A percentile compares a stretch with the other conserved stretches of the same genome.
Evolutionary conservation across 2,113 vertebrate genomes (phyloP).

Genomic region (Chlorodrepanis virens): DNA sequence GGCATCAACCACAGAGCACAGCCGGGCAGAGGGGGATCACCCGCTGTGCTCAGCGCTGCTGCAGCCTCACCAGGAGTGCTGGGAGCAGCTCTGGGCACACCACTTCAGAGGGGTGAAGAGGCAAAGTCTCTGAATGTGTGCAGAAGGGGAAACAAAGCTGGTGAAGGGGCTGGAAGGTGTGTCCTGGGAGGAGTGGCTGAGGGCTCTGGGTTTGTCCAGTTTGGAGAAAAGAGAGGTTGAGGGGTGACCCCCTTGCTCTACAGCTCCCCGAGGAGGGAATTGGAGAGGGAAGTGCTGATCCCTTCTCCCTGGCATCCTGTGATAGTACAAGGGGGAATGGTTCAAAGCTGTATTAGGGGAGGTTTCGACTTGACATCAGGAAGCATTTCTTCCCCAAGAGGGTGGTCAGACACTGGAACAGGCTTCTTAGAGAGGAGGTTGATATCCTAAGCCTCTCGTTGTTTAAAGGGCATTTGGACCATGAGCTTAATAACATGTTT

Average conservation of each 20-base stretch:
- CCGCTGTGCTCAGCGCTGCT: fast-evolving
- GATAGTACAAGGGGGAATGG: no score
- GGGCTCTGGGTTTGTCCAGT: background rate
- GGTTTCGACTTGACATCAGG: background rate
- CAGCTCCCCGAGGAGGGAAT: background rate
- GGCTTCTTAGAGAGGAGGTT: no score
- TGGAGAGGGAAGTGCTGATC: background rate
- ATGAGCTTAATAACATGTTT: background rate
- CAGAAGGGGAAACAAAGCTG: background rate
- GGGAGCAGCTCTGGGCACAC: background rate
- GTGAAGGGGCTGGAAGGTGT: background rate
- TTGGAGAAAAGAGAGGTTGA: background rate
- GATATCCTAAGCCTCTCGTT: background rate
- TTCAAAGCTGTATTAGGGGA: background rate
- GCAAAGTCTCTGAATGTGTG: background rate
- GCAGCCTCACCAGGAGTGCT: fast-evolving
- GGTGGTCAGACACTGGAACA: background rate
- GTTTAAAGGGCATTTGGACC: background rate
- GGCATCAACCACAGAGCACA: background rate
- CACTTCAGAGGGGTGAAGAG: no score
- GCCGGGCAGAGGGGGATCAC: background rate
- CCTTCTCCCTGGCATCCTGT: background rate
- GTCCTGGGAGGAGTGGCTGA: background rate
- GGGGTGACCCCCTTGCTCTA: no score
- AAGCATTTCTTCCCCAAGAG: background rate